Base-by-base conservation (phyloP, 2,797 vertebrate genomes). In the Sciaenops ocellatus region DNA sequence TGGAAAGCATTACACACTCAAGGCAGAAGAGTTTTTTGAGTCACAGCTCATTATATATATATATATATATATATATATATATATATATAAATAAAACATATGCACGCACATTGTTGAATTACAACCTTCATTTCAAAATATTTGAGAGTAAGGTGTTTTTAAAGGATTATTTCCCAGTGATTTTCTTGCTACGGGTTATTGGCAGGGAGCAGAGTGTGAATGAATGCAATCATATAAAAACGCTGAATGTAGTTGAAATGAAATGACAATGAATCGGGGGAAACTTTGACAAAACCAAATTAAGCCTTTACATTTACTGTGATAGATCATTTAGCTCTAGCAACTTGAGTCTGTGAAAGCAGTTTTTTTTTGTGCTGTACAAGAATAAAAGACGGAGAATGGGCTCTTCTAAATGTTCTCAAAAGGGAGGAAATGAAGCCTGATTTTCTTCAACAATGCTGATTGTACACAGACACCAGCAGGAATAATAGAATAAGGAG, bases 291-390 rank as follows among this genome's bases (percentile, higher is more conserved):
- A n/a, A 34, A 75, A 71, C 1, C 18, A 51, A 78, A 74, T 77
- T 22, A 66, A n/a, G 50, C 44, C 22, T 48, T 66, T 34, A 64
- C 26, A 30, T 70, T 75, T 42, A 61, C 30, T 6, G 55, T 51
- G 72, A 82, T 42, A 15, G 61, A 71, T 77, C 30, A 38, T 64
- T 83, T n/a, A 34, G 20, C 78, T 79, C 69, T 18, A 41, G 70
- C 38, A 61, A 44, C 54, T 60, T 2, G 1, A 62, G 18, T 54
- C 41, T 52, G 57, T 12, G 46, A 28, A 59, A 56, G 41, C 54
- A 20, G 5, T n/a, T 73, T 79, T 78, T 47, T 38, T 67, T 48
- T 52, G 15, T 26, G 30, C 26, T 24, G 55, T 3, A n/a, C 9
- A 22, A 54, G 8, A 68, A 63, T 46, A 48, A 62, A 82, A 77